Percentiles rank a stretch among this genome's conserved stretches.
phyloP scores from a whole-genome alignment of 2,888 invertebrate species.

The Campaea margaritaria region DNA sequence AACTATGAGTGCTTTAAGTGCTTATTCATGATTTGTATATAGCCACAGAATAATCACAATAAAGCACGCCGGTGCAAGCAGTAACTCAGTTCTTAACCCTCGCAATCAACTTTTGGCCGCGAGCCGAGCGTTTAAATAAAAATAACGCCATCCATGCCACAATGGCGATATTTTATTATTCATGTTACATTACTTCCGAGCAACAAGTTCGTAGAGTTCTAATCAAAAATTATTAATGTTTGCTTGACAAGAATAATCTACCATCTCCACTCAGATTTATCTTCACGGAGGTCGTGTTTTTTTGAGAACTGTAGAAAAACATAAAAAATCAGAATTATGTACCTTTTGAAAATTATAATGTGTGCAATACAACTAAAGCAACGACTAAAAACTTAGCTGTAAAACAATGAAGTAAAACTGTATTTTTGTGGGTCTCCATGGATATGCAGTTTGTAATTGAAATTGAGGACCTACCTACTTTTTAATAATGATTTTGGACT shows the following conservation, averaged over 20 bases:
- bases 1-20: too few species aligned
- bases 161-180: conserved; percentile 25
- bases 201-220: conserved; percentile 22
- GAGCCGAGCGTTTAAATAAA: conserved; percentile 25
- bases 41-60: too few species aligned
- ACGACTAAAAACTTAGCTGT: too few species aligned
- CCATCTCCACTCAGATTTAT: background rate
- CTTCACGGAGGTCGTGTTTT: too few species aligned
- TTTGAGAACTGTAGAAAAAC: too few species aligned
- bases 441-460: too few species aligned
- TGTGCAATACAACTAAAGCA: background rate
- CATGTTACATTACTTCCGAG: conserved; percentile 28
- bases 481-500: too few species aligned
- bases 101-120: conserved; percentile 22
- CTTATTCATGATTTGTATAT: too few species aligned
- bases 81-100: background rate
- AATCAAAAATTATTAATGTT: conserved; percentile 22
- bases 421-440: background rate
- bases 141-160: conserved; percentile 12
- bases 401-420: too few species aligned
- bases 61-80: too few species aligned
- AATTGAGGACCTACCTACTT: too few species aligned
- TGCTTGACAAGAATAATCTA: conserved; percentile 12
- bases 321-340: too few species aligned
- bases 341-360: background rate